phyloP scores from a whole-genome alignment of 2,888 invertebrate species.

The Ichneumoninae sp. region DNA sequence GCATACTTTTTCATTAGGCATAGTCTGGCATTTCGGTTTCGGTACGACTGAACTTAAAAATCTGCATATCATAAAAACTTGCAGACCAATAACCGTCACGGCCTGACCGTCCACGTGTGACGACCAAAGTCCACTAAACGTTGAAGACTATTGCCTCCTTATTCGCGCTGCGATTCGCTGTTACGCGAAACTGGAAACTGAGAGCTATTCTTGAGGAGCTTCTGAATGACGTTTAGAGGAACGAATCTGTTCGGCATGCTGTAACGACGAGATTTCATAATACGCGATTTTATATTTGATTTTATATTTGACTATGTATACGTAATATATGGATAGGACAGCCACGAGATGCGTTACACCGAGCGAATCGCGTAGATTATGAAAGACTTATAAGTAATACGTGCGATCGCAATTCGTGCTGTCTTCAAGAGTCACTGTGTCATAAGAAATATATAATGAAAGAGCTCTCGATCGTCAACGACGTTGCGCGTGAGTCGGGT shows the following conservation, averaged over 20 bases:
- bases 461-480: slow-evolving; percentile 50
- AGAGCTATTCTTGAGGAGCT: no score
- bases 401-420: slow-evolving; percentile 27
- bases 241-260: neutral
- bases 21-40: no score
- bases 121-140: no score
- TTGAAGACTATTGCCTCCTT: no score
- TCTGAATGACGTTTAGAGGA: neutral
- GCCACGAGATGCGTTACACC: slow-evolving; percentile 3
- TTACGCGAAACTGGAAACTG: no score
- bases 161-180: no score
- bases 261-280: neutral
- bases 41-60: no score
- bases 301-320: neutral
- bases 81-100: no score
- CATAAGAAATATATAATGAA: slow-evolving; percentile 59
- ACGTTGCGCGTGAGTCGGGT: slow-evolving; percentile 53
- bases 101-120: no score
- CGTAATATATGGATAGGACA: slow-evolving; percentile 16
- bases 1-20: no score
- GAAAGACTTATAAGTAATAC: slow-evolving; percentile 15
- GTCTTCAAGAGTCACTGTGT: slow-evolving; percentile 51
- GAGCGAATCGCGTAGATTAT: slow-evolving; percentile 38
- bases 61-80: no score
- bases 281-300: neutral